phyloP scores from a whole-genome alignment of 2,113 vertebrate genomes.

The Felis chaus region DNA sequence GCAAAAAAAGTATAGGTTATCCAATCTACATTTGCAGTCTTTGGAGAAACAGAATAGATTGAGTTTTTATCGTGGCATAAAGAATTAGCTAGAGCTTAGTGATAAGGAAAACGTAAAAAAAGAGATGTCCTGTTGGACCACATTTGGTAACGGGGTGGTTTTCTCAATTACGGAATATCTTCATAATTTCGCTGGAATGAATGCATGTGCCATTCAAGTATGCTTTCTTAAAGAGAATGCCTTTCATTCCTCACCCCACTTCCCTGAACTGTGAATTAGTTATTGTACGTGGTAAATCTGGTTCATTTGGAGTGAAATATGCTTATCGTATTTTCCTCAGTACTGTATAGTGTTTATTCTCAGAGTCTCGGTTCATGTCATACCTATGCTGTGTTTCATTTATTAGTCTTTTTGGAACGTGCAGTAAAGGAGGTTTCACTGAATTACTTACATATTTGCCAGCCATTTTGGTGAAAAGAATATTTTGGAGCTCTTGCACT shows the following conservation, averaged over 20 bases:
- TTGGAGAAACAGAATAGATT: neutral
- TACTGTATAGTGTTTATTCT: constrained; percentile 25
- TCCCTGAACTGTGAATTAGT: constrained; percentile 25
- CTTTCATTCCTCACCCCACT: neutral
- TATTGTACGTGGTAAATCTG: constrained; percentile 8
- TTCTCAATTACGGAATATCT: neutral
- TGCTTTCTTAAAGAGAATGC: constrained; percentile 36
- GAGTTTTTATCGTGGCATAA: neutral
- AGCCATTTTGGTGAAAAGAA: constrained; percentile 63
- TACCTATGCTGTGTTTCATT: constrained; percentile 48
- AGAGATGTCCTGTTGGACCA: neutral
- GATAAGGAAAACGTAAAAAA: neutral
- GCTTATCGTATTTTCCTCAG: constrained; percentile 17
- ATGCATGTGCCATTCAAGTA: neutral
- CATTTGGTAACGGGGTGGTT: neutral
- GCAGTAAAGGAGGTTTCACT: constrained; percentile 15
- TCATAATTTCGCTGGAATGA: neutral
- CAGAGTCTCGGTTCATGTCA: constrained; percentile 8
- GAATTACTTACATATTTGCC: constrained; percentile 31
- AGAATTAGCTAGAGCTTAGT: neutral
- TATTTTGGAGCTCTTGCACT: constrained; percentile 61
- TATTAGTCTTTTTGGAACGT: constrained; percentile 52
- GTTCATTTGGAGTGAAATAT: constrained; percentile 47
- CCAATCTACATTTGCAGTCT: neutral
- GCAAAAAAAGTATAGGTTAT: neutral